Conservation (phyloP, 2,888 invertebrate species). For the Palloptera scutellata region DNA sequence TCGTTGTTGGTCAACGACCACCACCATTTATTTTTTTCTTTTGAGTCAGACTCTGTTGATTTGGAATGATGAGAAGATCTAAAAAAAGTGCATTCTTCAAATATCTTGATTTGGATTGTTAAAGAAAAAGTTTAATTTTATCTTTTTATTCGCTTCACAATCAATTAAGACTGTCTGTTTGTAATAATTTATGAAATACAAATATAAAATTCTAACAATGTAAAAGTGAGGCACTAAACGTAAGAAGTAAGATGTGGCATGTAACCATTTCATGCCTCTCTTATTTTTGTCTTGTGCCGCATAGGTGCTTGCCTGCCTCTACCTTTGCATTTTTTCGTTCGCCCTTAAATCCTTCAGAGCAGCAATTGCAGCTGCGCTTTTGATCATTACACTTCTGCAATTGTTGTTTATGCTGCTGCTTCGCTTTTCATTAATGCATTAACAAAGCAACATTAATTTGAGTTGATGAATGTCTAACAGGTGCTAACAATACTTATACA, state of each 20-base stretch:
- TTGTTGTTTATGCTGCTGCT: not conserved
- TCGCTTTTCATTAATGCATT: slow-evolving; percentile 3
- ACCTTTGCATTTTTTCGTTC: not conserved
- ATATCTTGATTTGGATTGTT: too few species aligned
- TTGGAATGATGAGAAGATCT: too few species aligned
- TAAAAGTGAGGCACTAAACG: not conserved
- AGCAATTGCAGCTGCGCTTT: not conserved
- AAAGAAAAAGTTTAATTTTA: too few species aligned
- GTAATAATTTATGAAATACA: too few species aligned
- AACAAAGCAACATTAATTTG: slow-evolving; percentile 12
- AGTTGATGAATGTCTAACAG: slow-evolving; percentile 37
- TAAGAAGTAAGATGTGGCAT: too few species aligned
- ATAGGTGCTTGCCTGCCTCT: slow-evolving; percentile 14
- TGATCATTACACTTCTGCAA: not conserved
- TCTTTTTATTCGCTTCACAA: too few species aligned
- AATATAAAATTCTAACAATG: too few species aligned
- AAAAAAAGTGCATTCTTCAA: too few species aligned
- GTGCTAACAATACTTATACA: slow-evolving; percentile 29
- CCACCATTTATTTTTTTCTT: too few species aligned
- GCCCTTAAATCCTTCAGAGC: not conserved
- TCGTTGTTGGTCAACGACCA: too few species aligned
- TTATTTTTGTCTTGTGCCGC: slow-evolving; percentile 38
- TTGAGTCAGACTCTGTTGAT: too few species aligned
- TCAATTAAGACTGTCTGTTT: too few species aligned
- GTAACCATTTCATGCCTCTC: not conserved